A percentile compares a stretch with the other conserved stretches of the same genome.
Conservation (phyloP, 2,797 vertebrate genomes). For the Fistularia tabacaria region DNA sequence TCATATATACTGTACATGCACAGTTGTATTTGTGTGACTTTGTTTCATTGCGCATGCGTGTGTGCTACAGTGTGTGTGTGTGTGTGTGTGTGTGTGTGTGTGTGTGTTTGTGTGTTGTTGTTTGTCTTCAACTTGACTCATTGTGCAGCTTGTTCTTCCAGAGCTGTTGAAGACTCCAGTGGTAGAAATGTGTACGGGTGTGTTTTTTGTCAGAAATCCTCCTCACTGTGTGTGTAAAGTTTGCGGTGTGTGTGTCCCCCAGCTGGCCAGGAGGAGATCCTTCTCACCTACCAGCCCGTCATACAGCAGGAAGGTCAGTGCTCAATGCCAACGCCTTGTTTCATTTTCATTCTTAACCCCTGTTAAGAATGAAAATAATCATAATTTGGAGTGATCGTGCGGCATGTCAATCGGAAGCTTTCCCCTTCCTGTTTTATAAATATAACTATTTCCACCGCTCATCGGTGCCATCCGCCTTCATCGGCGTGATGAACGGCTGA, state of each 20-base stretch:
- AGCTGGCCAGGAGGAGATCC: constrained; percentile 89
- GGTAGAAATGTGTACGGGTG: neutral
- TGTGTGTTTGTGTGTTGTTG: neutral
- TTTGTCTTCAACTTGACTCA: too few species aligned
- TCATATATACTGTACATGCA: constrained; percentile 10
- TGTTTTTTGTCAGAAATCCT: neutral
- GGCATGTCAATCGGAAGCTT: too few species aligned
- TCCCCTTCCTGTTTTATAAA: too few species aligned
- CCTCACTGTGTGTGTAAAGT: neutral
- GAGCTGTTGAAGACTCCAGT: too few species aligned
- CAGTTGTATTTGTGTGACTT: constrained; percentile 3
- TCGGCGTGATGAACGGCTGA: too few species aligned
- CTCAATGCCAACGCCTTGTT: constrained; percentile 53
- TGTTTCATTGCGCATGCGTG: constrained; percentile 21
- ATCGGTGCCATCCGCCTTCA: too few species aligned
- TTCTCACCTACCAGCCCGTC: constrained; percentile 91
- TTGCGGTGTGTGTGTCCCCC: constrained; percentile 18
- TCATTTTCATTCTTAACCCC: neutral
- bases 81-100: constrained; percentile 1
- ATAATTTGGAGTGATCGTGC: neutral
- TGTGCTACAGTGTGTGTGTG: constrained; percentile 6
- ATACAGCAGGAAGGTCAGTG: constrained; percentile 91
- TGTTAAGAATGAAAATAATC: neutral
- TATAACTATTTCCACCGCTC: too few species aligned
- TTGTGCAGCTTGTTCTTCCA: too few species aligned